Conservation (phyloP, 1,140 invertebrate species). For the Calliphora vicina region DNA sequence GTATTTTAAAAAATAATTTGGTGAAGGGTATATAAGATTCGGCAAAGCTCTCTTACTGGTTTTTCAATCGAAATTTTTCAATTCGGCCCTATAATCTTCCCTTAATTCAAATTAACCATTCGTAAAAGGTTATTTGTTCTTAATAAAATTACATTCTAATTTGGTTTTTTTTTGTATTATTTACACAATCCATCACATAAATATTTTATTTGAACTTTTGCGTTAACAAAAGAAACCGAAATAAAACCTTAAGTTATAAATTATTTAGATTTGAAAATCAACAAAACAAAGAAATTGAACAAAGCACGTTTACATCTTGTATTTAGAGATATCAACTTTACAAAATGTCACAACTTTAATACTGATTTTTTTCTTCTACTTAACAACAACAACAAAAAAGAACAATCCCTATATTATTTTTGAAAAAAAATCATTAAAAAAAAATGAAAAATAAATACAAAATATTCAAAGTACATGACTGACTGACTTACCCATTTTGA, state of each 20-base stretch:
- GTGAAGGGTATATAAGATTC: too few species aligned
- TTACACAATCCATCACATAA: not conserved
- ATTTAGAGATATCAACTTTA: constrained; percentile 4
- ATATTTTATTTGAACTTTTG: not conserved
- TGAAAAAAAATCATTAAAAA: not conserved
- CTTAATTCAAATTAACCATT: too few species aligned
- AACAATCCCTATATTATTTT: not conserved
- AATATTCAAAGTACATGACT: not conserved
- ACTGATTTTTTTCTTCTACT: not conserved
- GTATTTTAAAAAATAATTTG: too few species aligned
- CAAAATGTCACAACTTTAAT: not conserved
- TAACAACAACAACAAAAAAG: not conserved
- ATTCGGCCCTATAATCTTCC: too few species aligned
- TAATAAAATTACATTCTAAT: too few species aligned
- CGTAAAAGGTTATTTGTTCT: too few species aligned
- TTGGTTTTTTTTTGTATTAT: too few species aligned
- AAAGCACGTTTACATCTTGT: not conserved
- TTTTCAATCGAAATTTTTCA: too few species aligned
- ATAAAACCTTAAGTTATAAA: not conserved
- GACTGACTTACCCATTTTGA: constrained; percentile 12
- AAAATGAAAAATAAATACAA: not conserved
- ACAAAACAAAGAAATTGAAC: not conserved
- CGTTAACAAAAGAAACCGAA: constrained; percentile 1
- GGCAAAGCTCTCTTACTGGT: too few species aligned
- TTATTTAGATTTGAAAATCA: not conserved